Evolutionary conservation across 1,140 invertebrate genomes (phyloP), one percentile per base, ranked within the genome.

Genomic region (Xylocopa sonorina): DNA sequence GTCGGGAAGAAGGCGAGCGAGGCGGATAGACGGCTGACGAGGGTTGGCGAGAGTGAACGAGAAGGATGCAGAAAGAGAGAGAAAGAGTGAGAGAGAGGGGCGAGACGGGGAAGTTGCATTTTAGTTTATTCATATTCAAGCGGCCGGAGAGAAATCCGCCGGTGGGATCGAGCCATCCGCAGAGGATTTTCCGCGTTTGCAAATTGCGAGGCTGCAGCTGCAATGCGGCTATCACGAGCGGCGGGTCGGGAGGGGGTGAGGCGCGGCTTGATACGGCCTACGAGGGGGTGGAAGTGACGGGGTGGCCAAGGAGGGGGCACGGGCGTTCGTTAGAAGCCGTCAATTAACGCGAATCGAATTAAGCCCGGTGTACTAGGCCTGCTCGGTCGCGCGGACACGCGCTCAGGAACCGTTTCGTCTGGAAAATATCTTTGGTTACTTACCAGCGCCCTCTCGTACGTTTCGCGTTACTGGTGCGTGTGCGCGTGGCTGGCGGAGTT

Each of bases 331-430:
- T 89, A 88, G 81, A 79, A 87, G 72, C 82, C 83, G 82, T 89
- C 86, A 88, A 88, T 88, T 88, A 88, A 88, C 86, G 77, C 66
- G 78, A 84, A 88, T 88, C 81, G 72, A 89, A 88, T 89, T 86
- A 86, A 87, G 80, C 68, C 58, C 60, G 64, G 77, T 82, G 50
- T 72, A 78, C 84, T 80, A 53, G 21, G 66, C 48, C 81, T 48
- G 41, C 71, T 68, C 81, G 68, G 67, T 86, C 75, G 78, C 75
- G 63, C 51, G 68, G 75, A 73, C 82, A 79, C 69, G 77, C 83
- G 66, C 66, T 53, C 48, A 43, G 66, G n/a, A 76, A 79, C 43
- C 38, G 76, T 63, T 78, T 51, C 43, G 34, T 21, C 58, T 16
- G 57, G 69, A 73, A 78, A 73, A 73, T 78, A 46, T 78, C 75